Evolutionary conservation across 2,888 invertebrate genomes (phyloP).

Genomic region (Escarpia spicata): DNA sequence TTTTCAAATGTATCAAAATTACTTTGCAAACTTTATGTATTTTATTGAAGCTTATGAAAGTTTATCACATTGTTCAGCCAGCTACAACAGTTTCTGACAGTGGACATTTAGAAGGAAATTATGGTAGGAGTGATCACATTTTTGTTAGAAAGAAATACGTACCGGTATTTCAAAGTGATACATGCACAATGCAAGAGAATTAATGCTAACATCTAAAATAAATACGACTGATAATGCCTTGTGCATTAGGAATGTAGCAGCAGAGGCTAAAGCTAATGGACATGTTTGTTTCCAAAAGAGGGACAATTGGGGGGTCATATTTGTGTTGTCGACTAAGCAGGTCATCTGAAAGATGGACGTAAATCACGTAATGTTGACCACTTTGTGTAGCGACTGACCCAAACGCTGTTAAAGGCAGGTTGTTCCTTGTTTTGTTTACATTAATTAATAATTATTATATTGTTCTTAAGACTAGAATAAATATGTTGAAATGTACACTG

Average conservation of each 20-base stretch:
- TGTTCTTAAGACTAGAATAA: too few relatives aligned
- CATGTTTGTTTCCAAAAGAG: background rate
- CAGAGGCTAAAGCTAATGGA: background rate
- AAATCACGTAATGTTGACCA: background rate
- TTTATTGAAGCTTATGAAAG: background rate
- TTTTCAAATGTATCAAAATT: background rate
- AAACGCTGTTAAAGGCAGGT: too few relatives aligned
- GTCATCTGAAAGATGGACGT: too few relatives aligned
- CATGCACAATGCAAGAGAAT: background rate
- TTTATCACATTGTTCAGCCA: background rate
- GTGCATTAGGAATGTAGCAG: constrained; percentile 3
- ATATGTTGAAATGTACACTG: too few relatives aligned
- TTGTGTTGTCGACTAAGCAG: background rate
- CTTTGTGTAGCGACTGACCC: background rate
- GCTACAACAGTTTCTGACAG: background rate
- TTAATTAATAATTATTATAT: too few relatives aligned
- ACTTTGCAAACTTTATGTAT: background rate
- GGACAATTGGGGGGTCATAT: background rate
- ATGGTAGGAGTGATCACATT: background rate
- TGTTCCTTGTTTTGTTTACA: too few relatives aligned
- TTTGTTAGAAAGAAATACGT: background rate
- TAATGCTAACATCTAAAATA: background rate
- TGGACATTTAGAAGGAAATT: background rate
- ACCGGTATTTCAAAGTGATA: background rate
- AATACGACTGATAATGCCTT: background rate